These are phyloP conservation scores for Rhysida immarginata DNA, from an alignment of 1,140 invertebrate genomes.

Conservation along the genomic window DNA sequence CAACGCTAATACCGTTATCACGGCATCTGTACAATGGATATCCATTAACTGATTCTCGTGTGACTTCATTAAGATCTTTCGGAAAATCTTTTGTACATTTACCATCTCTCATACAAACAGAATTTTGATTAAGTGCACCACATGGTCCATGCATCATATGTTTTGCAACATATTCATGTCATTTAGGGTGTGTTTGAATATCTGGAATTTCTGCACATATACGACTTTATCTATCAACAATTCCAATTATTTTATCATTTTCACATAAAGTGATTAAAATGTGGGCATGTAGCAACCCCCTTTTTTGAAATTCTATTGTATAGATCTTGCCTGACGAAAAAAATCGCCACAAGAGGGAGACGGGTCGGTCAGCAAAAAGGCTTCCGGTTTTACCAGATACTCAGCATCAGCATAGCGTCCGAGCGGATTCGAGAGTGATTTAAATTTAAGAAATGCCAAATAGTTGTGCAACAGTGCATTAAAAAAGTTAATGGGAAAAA, in stretches of 20 bases:
- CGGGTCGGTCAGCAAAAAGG: too few species aligned
- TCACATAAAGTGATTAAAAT: slow-evolving; percentile 29
- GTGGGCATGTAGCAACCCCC: slow-evolving; percentile 36
- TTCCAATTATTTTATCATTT: background rate
- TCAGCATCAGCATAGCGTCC: too few species aligned
- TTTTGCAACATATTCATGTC: slow-evolving; percentile 1
- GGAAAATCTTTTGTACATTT: slow-evolving; percentile 12
- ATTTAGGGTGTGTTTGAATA: background rate
- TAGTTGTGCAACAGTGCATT: too few species aligned
- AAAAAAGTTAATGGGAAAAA: too few species aligned
- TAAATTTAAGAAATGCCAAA: too few species aligned
- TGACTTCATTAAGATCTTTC: background rate
- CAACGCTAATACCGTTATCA: slow-evolving; percentile 12
- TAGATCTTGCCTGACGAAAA: too few species aligned
- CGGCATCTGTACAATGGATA: background rate
- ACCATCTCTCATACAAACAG: slow-evolving; percentile 14
- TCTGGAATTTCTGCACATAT: slow-evolving; percentile 21
- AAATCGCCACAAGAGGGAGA: too few species aligned
- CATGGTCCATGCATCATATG: slow-evolving; percentile 16
- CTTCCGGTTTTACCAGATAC: too few species aligned
- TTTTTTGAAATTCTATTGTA: slow-evolving; percentile 37
- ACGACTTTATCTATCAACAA: slow-evolving; percentile 30
- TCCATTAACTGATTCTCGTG: background rate
- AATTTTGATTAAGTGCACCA: slow-evolving; percentile 13
- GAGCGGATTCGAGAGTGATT: too few species aligned